Base-by-base conservation (phyloP, 2,797 vertebrate genomes). In the Lateolabrax maculatus region DNA sequence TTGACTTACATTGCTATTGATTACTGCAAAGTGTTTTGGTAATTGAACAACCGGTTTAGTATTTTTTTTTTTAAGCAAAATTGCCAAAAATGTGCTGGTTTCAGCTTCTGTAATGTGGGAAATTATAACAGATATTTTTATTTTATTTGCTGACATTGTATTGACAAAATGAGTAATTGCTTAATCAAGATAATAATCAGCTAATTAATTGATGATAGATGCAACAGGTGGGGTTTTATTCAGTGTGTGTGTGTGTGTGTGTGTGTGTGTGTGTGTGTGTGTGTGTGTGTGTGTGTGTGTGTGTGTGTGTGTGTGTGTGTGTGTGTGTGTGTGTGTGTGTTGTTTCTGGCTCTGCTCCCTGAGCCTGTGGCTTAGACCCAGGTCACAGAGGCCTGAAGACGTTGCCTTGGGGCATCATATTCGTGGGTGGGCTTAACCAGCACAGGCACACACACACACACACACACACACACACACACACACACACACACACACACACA, bases 361-460 rank as follows among this genome's bases (percentile, higher is more conserved):
- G 79, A 83, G 80, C 74, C 77, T 37, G 37, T 78, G 71, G 83
- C 74, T 87, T 85, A 84, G 48, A 41, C 72, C 31, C 39, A 60
- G 84, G 86, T 92, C 91, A 87, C 72, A 84, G 78, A 88, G 87
- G 51, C 80, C 83, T 81, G 55, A 80, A 82, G 80, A 76, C 48
- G 41, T 56, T 48, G 75, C 88, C 84, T 56, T 67, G 43, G 86
- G 90, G 73, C 84, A 75, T 81, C 69, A 21, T 53, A 77, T 48
- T 81, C 37, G 43, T 94, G 94, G 92, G 95, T 94, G 94, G 94
- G 86, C 93, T 19, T 18, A 4, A 34, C 31, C 31, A 34, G 31
- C 63, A 60, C 83, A 76, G 66, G 67, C 67, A 66, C 5, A 44
- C 66, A 43, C 57, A 66, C 71, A 61, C 31, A 81, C 51, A 68